phyloP scores from a whole-genome alignment of 1,140 invertebrate species.

The Lamellibrachia luymesi region DNA sequence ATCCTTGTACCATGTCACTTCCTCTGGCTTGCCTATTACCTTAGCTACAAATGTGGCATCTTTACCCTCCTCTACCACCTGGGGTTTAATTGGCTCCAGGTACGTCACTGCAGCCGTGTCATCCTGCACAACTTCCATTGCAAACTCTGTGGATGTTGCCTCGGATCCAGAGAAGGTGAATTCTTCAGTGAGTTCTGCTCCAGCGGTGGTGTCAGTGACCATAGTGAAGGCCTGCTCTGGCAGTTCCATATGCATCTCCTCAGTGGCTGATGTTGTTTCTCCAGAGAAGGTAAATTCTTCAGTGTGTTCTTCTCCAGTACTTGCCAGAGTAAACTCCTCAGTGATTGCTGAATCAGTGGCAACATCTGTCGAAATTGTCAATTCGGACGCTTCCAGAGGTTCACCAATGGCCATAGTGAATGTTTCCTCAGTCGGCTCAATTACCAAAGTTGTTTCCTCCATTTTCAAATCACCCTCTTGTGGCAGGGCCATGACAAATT shows the following conservation, averaged over 20 bases:
- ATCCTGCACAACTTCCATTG: not conserved
- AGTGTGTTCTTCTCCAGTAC: not conserved
- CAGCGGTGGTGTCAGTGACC: not conserved
- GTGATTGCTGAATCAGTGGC: not conserved
- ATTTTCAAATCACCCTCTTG: not conserved
- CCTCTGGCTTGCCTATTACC: constrained; percentile 48
- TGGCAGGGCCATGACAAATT: constrained; percentile 4
- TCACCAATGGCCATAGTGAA: not conserved
- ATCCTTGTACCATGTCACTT: constrained; percentile 49
- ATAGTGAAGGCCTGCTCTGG: not conserved
- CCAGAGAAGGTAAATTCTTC: not conserved
- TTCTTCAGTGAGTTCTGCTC: not conserved
- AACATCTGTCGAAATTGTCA: not conserved
- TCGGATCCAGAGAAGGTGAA: not conserved
- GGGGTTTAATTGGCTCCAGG: constrained; percentile 91
- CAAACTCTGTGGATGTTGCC: not conserved
- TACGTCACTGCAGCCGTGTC: constrained; percentile 57
- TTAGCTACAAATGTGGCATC: constrained; percentile 49
- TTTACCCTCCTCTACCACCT: constrained; percentile 60
- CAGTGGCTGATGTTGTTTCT: not conserved
- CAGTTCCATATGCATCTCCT: not conserved
- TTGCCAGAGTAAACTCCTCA: not conserved
- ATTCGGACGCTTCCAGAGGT: not conserved
- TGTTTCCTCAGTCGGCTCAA: not conserved
- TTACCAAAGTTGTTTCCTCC: not conserved